These are phyloP conservation scores for Eupithecia pulchellata DNA, from an alignment of 2,888 invertebrate species.

Conservation along the genomic window DNA sequence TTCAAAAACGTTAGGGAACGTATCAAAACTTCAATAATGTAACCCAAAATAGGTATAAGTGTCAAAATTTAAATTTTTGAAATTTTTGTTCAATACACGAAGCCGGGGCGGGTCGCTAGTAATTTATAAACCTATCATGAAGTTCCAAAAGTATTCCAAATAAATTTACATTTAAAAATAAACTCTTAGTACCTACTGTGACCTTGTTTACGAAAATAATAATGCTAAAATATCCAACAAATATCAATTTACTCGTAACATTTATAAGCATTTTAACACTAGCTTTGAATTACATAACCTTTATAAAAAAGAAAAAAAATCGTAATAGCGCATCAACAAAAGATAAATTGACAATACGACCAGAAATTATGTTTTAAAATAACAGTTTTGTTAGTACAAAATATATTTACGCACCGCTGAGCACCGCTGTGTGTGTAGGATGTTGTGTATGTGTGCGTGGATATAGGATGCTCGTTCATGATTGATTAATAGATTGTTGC, in stretches of 20 bases:
- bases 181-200: neutral
- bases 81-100: no score
- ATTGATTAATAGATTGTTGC: constrained; percentile 71
- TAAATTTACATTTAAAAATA: constrained; percentile 4
- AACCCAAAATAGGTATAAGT: no score
- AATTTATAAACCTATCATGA: neutral
- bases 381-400: constrained; percentile 84
- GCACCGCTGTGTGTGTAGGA: constrained; percentile 38
- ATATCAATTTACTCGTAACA: constrained; percentile 49
- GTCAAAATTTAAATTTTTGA: no score
- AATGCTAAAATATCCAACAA: constrained; percentile 17
- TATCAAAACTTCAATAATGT: no score
- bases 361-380: constrained; percentile 84
- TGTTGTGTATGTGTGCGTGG: constrained; percentile 46
- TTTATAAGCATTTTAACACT: constrained; percentile 10
- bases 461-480: constrained; percentile 75
- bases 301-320: constrained; percentile 24
- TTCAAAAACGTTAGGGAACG: no score
- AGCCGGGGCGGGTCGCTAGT: no score
- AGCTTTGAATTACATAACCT: constrained; percentile 22
- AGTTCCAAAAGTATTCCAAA: constrained; percentile 9
- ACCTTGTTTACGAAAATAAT: constrained; percentile 23
- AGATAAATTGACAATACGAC: constrained; percentile 59
- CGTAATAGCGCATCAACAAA: constrained; percentile 43
- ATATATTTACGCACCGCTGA: constrained; percentile 80